Percentiles rank a stretch among this genome's conserved stretches.
Evolutionary conservation across 1,140 invertebrate genomes (phyloP).

Genomic region (Tenebrio molitor): DNA sequence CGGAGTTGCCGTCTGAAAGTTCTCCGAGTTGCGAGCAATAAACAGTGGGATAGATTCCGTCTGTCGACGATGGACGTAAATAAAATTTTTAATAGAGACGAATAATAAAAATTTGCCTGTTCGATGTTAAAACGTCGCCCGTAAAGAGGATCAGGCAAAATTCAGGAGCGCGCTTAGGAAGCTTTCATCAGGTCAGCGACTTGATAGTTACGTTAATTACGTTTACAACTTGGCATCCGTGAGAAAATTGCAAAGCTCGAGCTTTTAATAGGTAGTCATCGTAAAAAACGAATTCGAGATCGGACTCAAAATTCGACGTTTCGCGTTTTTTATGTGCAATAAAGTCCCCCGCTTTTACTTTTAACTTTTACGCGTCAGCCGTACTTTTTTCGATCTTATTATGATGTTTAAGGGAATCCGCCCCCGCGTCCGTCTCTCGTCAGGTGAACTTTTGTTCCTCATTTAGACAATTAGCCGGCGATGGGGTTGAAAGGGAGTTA

Average conservation of each 20-base stretch:
- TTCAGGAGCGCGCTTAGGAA: neutral
- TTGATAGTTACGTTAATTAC: constrained; percentile 10
- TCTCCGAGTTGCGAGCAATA: constrained; percentile 21
- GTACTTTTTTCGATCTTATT: neutral
- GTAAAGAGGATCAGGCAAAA: neutral
- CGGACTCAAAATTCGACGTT: neutral
- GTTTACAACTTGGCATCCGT: neutral
- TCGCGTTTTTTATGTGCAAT: neutral
- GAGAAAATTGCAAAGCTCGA: constrained; percentile 1
- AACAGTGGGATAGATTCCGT: constrained; percentile 14
- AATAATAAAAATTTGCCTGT: constrained; percentile 9
- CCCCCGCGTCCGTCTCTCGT: neutral
- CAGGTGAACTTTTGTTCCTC: constrained; percentile 41
- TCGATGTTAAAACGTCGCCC: neutral
- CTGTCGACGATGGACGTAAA: constrained; percentile 14
- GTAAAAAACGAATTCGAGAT: neutral
- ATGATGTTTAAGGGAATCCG: neutral
- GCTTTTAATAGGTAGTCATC: constrained; percentile 1
- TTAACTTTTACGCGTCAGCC: neutral
- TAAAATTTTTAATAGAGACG: constrained; percentile 2
- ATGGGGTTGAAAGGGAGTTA: constrained; percentile 14
- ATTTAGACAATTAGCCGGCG: constrained; percentile 37
- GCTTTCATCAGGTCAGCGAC: constrained; percentile 3
- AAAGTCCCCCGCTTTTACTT: neutral
- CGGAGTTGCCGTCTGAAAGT: constrained; percentile 8